Percentiles rank a stretch among this genome's conserved stretches.
Conservation (phyloP, 2,113 vertebrate genomes). For the Numida meleagris region DNA sequence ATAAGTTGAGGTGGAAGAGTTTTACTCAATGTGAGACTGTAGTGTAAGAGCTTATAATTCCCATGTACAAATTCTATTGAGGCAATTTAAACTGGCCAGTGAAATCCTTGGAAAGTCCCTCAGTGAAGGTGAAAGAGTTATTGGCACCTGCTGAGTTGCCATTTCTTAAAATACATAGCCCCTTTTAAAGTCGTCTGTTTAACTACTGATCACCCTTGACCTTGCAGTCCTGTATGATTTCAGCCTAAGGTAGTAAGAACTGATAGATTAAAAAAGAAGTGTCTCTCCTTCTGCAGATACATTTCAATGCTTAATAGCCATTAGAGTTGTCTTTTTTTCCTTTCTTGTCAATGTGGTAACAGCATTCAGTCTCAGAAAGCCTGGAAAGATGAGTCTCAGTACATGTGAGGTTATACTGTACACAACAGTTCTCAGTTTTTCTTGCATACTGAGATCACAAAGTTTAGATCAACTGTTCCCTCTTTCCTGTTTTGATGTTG, state of each 20-base stretch:
- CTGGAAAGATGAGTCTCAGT: background rate
- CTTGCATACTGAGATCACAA: background rate
- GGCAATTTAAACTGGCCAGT: background rate
- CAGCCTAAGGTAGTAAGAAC: constrained; percentile 37
- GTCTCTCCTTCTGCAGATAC: background rate
- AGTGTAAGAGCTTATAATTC: background rate
- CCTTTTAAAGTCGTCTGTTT: constrained; percentile 23
- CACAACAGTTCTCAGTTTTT: background rate
- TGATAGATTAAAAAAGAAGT: background rate
- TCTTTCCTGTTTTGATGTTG: background rate
- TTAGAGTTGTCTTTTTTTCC: background rate
- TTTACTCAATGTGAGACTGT: background rate
- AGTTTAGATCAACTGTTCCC: background rate
- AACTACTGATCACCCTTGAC: background rate
- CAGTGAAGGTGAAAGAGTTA: constrained; percentile 1
- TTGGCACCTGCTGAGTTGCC: background rate
- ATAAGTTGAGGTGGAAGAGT: background rate
- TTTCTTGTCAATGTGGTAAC: background rate
- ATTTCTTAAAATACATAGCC: constrained; percentile 48
- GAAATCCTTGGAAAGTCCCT: constrained; percentile 10
- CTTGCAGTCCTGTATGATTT: constrained; percentile 31
- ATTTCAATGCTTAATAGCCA: background rate
- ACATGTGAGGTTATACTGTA: background rate
- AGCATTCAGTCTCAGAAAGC: background rate
- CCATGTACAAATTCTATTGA: rapidly evolving